These are phyloP conservation scores for Aphis craccivora DNA, from an alignment of 1,140 invertebrate species.

Conservation along the genomic window DNA sequence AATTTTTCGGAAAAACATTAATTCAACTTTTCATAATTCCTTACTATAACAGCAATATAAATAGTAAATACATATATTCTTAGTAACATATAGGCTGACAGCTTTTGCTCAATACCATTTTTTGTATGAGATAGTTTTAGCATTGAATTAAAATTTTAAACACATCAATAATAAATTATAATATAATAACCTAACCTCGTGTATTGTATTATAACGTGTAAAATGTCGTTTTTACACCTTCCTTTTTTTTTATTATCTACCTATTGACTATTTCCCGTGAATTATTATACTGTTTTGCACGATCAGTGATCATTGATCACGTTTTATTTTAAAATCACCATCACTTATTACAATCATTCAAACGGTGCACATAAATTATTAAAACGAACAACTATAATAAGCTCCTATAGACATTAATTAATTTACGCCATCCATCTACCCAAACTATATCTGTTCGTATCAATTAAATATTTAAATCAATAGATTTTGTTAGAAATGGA, in stretches of 20 bases:
- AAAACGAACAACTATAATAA: background rate
- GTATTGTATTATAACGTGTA: background rate
- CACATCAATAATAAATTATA: too few species aligned
- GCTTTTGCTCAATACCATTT: too few species aligned
- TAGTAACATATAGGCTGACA: too few species aligned
- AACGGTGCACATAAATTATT: background rate
- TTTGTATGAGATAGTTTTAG: too few species aligned
- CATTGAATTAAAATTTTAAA: too few species aligned
- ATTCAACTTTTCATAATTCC: too few species aligned
- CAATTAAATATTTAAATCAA: too few species aligned
- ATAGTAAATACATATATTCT: too few species aligned
- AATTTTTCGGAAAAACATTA: too few species aligned
- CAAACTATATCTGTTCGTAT: background rate
- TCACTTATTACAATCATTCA: background rate
- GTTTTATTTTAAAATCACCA: background rate
- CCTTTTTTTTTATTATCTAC: background rate
- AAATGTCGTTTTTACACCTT: background rate
- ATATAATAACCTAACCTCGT: background rate
- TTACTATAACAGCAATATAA: too few species aligned
- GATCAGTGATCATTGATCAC: too few species aligned
- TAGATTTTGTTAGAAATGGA: background rate
- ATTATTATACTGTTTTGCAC: background rate
- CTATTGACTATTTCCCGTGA: background rate
- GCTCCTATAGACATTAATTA: background rate
- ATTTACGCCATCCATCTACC: background rate